Evolutionary conservation across 2,797 vertebrate genomes (phyloP).

Genomic region (Paguma larvata): DNA sequence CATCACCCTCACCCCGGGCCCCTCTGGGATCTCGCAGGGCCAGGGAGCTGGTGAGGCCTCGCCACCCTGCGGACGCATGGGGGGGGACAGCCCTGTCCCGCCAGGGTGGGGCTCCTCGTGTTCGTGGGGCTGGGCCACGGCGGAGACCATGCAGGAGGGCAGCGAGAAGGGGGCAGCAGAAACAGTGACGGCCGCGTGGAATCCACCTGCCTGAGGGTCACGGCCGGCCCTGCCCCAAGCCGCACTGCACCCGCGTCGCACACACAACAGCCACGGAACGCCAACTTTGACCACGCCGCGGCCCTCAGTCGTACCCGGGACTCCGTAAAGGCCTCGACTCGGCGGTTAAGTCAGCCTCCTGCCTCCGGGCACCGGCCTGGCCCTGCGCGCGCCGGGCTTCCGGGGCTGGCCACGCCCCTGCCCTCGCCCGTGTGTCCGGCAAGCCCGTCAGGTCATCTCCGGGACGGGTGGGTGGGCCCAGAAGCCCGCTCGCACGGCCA

Average conservation of each 20-base stretch:
- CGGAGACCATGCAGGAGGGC: fast-evolving
- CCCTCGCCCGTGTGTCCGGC: neutral
- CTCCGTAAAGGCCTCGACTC: neutral
- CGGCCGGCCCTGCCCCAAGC: neutral
- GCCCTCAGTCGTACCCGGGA: neutral
- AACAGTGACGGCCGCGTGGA: fast-evolving
- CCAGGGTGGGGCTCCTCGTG: neutral
- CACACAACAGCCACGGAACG: neutral
- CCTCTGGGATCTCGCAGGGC: neutral
- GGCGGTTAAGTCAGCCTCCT: neutral
- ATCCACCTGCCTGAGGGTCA: fast-evolving
- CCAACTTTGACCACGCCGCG: fast-evolving
- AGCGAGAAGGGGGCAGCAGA: neutral
- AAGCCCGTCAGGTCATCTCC: neutral
- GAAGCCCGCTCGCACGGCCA: fast-evolving
- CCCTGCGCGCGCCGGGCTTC: neutral
- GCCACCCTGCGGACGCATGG: neutral
- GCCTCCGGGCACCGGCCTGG: neutral
- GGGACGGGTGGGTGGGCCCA: fast-evolving
- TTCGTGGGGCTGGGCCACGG: neutral
- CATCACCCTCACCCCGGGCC: too few species aligned
- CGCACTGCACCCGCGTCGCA: fast-evolving
- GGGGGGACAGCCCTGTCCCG: too few species aligned
- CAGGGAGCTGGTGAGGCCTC: neutral
- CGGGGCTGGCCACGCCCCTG: neutral